Conservation (phyloP, 1,140 invertebrate genomes). For the Drosophila melanogaster region Release_6_plus_ISO1_MT NT_033779.5:12440001-12440500, state of each 20-base stretch:
- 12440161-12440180: slow-evolving; percentile 54
- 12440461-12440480: slow-evolving; percentile 36
- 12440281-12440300: slow-evolving; percentile 49
- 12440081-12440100: slow-evolving; percentile 30
- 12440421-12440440: slow-evolving; percentile 19
- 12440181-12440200: slow-evolving; percentile 39
- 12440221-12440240: slow-evolving; percentile 61
- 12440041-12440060: slow-evolving; percentile 51
- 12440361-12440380: slow-evolving; percentile 65
- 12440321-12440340: slow-evolving; percentile 35
- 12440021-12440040: slow-evolving; percentile 41
- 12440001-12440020: slow-evolving; percentile 9
- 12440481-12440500: slow-evolving; percentile 28
- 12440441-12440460: slow-evolving; percentile 45
- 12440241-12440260: slow-evolving; percentile 3
- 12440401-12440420: slow-evolving; percentile 22
- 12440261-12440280: slow-evolving; percentile 57
- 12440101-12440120: slow-evolving; percentile 62
- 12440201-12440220: slow-evolving; percentile 73
- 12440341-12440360: slow-evolving; percentile 41
- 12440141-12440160: slow-evolving; percentile 39
- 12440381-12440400: slow-evolving; percentile 46
- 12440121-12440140: slow-evolving; percentile 49
- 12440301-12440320: slow-evolving; percentile 27
- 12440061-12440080: slow-evolving; percentile 36